Percentiles rank a stretch among this genome's conserved stretches.
Evolutionary conservation across 53 echinoderm and acorn worm genomes (phyloP).

Genomic region (Henricia sp.): DNA sequence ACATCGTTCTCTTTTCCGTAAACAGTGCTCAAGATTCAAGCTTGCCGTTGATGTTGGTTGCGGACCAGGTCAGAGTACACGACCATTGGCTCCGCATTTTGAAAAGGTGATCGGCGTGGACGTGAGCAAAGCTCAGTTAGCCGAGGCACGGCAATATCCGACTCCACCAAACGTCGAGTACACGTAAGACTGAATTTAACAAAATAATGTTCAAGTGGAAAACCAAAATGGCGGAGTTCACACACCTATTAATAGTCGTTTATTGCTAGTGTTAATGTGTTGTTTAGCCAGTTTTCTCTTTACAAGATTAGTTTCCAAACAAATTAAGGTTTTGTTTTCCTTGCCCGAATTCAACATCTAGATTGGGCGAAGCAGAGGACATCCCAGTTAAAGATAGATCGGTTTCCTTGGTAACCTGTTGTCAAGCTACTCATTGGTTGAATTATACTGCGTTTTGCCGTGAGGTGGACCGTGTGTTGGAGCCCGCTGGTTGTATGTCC

Average conservation of each 20-base stretch:
- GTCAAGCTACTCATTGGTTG: constrained; percentile 82
- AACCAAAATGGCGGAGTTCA: neutral
- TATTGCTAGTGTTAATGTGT: too few species aligned
- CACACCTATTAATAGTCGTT: neutral
- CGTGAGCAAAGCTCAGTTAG: constrained; percentile 48
- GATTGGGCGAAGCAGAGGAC: constrained; percentile 51
- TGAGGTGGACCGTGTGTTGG: constrained; percentile 70
- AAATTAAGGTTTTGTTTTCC: neutral
- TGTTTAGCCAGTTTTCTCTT: too few species aligned
- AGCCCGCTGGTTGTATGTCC: constrained; percentile 74
- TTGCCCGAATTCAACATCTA: neutral
- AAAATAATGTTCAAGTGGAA: neutral
- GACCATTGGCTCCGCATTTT: constrained; percentile 55
- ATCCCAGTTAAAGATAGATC: constrained; percentile 55
- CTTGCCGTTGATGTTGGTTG: constrained; percentile 51
- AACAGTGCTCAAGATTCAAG: too few species aligned
- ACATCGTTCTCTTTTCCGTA: too few species aligned
- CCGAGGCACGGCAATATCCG: neutral
- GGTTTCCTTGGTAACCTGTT: constrained; percentile 71
- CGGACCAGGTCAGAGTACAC: constrained; percentile 42
- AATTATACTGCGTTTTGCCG: constrained; percentile 62
- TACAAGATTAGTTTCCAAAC: too few species aligned
- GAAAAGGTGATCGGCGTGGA: constrained; percentile 56
- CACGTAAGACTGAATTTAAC: constrained; percentile 15
- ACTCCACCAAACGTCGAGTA: constrained; percentile 48